Evolutionary conservation across 1,140 invertebrate genomes (phyloP), one percentile per base, ranked within the genome.

Genomic region (Drosophila insularis): DNA sequence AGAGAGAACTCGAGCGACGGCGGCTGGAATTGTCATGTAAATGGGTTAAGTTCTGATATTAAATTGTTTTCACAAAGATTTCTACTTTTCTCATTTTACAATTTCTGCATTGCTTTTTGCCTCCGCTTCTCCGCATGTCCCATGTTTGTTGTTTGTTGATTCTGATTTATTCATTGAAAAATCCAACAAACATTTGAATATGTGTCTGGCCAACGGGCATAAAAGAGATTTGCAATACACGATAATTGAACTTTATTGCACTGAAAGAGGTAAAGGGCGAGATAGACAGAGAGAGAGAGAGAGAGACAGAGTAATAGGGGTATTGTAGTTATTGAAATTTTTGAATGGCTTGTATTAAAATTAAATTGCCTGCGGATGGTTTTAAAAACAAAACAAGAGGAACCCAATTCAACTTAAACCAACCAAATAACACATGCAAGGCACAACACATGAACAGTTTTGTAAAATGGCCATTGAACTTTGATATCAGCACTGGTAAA

Each of bases 31-130:
- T 86, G 81, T 86, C 82, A 86, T 86, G 81, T 81, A 86, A 86
- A 81, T 86, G 81, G 81, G 78, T 86, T 86, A 81, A 86, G 78
- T 86, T 86, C 81, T 78, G 78, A 81, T 81, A 81, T 77, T 75
- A 86, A 86, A 85, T 78, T 86, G 74, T 68, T 74, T 75, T 64
- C 39, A 63, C 50, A 65, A 64, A 61, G 43, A 50, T 50, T 50
- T 50, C 17, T 50, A 71, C 67, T 71, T 73, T 78, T 78, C 78
- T 70, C 76, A 71, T 69, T 78, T 67, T 21, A 50, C 17, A 37
- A 61, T 67, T 71, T 68, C 35, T 17, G 63, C 55, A 10, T 68
- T 68, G 71, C 63, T 67, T 74, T 67, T 3, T 4, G 5, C 27
- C 27, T 27, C 27, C 27, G 0, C 27, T 27, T 3, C 4, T 0